Base-by-base conservation (phyloP, 2,888 invertebrate species). In the Ophion ventricosus region DNA sequence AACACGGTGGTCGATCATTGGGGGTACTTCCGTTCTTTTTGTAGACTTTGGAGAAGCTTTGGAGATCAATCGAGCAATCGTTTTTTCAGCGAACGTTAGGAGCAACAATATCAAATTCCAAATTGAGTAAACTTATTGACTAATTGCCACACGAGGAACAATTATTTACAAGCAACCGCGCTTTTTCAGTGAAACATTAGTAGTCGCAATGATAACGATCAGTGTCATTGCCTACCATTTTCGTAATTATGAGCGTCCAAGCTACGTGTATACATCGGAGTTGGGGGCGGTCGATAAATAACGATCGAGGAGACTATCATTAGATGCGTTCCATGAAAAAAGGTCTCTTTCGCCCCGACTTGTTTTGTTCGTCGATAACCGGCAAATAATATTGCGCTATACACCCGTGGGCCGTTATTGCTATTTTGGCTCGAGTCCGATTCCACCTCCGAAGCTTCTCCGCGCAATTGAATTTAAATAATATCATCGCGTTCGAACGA, bases 11-110 rank as follows among this genome's bases (percentile, higher is more conserved):
- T 7, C 35, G 35, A 35, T 8, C 5, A 35, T 35, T 35, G 35
- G 4, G 5, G 29, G 5, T 0, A 35, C 35, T 35, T 17, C 17
- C 49, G 49, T 49, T 17, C 17, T 49, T 11, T 4, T 49, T 3
- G 35, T 49, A 14, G 49, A 49, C 49, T 49, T 63, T 63, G 63
- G 29, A n/a, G 8, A 29, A 63, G 29, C 63, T 63, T 63, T n/a
- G 29, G 29, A 63, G 29, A 29, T 61, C 25, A 17, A 29, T 59
- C 25, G 61, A 61, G 14, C 11, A 4, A 49, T 49, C 49, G 49
- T 14, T 17, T 14, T 17, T 35, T 35, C 35, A 8, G 7, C 35
- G 4, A 5, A 35, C 35, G 7, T 8, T 8, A 35, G 35, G 35
- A 35, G 35, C 35, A 35, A 35, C 8, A 35, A 35, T 35, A 35